Conservation (phyloP, 2,888 invertebrate species). For the Drosophila multiciliata region DNA sequence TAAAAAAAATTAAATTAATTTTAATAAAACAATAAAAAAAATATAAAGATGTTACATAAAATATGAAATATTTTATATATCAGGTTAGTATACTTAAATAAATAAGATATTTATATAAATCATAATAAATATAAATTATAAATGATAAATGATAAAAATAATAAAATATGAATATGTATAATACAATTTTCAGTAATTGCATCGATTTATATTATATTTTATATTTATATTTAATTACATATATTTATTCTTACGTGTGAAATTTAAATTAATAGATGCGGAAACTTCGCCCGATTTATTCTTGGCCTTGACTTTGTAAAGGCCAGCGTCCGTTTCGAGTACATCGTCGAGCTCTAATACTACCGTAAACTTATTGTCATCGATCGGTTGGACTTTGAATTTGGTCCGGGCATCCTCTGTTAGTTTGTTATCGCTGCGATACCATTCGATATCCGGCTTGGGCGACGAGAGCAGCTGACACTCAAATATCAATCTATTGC, state of each 20-base stretch:
- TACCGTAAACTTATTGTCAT: constrained; percentile 94
- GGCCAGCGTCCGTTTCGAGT: constrained; percentile 97
- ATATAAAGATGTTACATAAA: not conserved
- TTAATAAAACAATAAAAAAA: not conserved
- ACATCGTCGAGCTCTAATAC: constrained; percentile 97
- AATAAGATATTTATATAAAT: not conserved
- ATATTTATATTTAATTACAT: not conserved
- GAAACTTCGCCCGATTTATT: constrained; percentile 99
- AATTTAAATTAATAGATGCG: constrained; percentile 98
- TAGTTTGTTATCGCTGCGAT: constrained; percentile 93
- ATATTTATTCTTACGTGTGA: constrained; percentile 93
- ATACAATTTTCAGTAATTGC: no score
- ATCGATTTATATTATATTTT: not conserved
- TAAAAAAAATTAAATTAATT: not conserved
- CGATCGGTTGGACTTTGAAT: constrained; percentile 94
- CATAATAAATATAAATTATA: not conserved
- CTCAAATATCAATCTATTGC: constrained; percentile 97
- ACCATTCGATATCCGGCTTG: constrained; percentile 96
- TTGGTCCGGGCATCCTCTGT: constrained; percentile 93
- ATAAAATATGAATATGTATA: not conserved
- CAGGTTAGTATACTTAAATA: not conserved
- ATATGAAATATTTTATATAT: not conserved
- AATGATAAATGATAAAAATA: no score
- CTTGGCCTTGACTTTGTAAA: constrained; percentile 98
- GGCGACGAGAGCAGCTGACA: constrained; percentile 95